These are phyloP conservation scores for Lithodes maja DNA, from an alignment of 2,888 invertebrate species.

Conservation along the genomic window DNA sequence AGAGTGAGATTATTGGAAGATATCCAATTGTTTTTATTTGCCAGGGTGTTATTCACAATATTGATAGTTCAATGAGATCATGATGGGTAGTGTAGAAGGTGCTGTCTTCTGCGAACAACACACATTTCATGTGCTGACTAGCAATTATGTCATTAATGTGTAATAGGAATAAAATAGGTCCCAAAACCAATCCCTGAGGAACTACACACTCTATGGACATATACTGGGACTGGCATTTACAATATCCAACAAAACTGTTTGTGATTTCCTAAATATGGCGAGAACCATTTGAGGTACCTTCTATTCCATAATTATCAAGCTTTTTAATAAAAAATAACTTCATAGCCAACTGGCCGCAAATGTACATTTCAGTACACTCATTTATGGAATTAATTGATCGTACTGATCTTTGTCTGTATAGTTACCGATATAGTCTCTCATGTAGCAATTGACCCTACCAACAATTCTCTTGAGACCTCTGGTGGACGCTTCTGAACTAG, in stretches of 20 bases:
- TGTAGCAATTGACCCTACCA: too few species aligned
- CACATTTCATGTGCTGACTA: neutral
- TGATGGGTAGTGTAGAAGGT: neutral
- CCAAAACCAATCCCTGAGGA: neutral
- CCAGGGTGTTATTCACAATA: neutral
- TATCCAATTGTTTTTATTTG: neutral
- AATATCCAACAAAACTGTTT: neutral
- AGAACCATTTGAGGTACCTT: neutral
- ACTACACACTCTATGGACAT: neutral
- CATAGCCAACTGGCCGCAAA: too few species aligned
- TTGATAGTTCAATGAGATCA: neutral
- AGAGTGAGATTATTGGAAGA: neutral
- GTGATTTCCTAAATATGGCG: neutral
- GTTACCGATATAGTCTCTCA: too few species aligned
- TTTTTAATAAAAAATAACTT: neutral
- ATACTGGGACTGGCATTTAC: neutral
- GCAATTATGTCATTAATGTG: neutral
- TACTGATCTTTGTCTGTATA: too few species aligned
- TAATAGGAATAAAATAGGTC: neutral
- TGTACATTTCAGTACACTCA: too few species aligned
- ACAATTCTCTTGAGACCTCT: too few species aligned
- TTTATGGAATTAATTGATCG: too few species aligned
- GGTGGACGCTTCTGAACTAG: too few species aligned
- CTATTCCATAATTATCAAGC: neutral
- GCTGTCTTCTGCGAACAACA: neutral